Evolutionary conservation across 2,797 vertebrate genomes (phyloP), one percentile per base, ranked within the genome.

Genomic region (Chelon labrosus): DNA sequence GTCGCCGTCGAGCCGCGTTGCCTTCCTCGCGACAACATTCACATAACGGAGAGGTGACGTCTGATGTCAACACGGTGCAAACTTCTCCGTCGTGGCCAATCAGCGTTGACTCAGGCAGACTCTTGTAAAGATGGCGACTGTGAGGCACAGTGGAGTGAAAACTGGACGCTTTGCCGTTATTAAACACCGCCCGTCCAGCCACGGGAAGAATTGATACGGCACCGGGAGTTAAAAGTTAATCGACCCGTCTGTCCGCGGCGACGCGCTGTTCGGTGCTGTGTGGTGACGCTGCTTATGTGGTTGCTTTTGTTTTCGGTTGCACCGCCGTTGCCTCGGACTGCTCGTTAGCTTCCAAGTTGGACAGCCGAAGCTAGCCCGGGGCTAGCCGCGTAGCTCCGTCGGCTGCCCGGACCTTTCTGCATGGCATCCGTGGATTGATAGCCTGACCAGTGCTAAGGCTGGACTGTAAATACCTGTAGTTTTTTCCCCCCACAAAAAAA

Each of bases 111-210:
- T 78, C 70, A 49, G 70, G 57, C 67, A 68, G 80, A 89, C 64
- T 85, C 75, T 87, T 80, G 84, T 87, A 91, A 95, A 95, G 83
- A 95, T 95, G 95, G 95, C 95, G 93, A 88, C 93, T 52, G 72
- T 14, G 81, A 77, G 65, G 68, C 62, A 53, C 38, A 75, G 75
- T 64, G 81, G 73, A 85, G 85, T 80, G 37, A 81, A 70, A 68
- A 73, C 84, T 65, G 79, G 76, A 80, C 77, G 73, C 80, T 73
- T 83, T 60, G 65, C 80, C 68, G 75, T 70, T 67, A 70, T 27
- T 68, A 78, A 84, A 92, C 88, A 82, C 53, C 67, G 16, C 65
- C 62, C 80, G 56, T 61, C 67, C 54, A 53, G 75, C 77, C 72
- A 75, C 20, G 44, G 44, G 51, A 20, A 56, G 39, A 64, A 76